Evolutionary conservation across 2,113 vertebrate genomes (phyloP).

Genomic region (Scytalopus superciliaris): DNA sequence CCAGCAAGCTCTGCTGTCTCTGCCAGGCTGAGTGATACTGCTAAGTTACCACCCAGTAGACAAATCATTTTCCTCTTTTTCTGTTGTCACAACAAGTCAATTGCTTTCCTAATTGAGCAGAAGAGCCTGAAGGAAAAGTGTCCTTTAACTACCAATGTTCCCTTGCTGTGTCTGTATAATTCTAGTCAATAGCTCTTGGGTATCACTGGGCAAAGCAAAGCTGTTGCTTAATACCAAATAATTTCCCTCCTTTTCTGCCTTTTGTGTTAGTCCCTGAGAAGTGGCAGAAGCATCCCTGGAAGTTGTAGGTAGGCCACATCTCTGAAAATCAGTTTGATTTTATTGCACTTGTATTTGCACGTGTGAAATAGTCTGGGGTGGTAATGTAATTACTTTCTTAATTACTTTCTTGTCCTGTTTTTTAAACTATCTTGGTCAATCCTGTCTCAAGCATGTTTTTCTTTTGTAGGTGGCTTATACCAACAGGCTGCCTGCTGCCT

Average conservation of each 20-base stretch:
- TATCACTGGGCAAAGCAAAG: background rate
- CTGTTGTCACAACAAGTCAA: background rate
- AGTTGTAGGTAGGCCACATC: background rate
- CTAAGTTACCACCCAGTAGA: background rate
- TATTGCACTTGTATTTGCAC: background rate
- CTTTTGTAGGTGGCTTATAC: background rate
- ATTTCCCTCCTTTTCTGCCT: background rate
- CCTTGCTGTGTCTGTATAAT: background rate
- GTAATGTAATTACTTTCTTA: background rate
- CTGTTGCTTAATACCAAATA: background rate
- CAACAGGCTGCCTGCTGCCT: background rate
- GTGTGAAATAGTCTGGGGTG: background rate
- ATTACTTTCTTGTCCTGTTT: background rate
- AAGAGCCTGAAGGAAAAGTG: background rate
- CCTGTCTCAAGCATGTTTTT: background rate
- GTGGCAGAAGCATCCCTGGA: background rate
- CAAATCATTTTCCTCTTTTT: background rate
- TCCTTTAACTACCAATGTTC: background rate
- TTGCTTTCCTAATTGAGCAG: background rate
- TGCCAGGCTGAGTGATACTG: background rate
- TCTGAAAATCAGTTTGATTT: fast-evolving
- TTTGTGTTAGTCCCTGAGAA: background rate
- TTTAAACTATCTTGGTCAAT: background rate
- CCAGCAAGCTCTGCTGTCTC: background rate
- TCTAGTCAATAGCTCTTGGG: background rate